These are phyloP conservation scores for Ophioninae sp. DNA, from an alignment of 2,888 invertebrate species.

Conservation along the genomic window DNA sequence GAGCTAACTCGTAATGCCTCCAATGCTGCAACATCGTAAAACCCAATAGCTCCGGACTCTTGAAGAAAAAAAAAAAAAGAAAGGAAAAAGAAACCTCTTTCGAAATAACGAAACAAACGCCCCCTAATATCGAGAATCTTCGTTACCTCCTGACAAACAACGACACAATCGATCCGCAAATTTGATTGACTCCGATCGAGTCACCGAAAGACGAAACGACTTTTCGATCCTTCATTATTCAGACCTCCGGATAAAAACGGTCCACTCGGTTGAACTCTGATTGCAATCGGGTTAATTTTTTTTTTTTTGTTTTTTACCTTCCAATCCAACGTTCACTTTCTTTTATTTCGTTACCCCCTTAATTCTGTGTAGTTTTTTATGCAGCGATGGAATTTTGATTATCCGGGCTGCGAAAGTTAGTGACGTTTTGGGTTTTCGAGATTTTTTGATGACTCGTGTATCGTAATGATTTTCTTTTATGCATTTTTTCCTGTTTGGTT, in stretches of 20 bases:
- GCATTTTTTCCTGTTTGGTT: too few relatives aligned
- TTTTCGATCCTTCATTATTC: constrained; percentile 11
- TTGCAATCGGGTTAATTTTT: neutral
- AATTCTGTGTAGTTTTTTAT: too few relatives aligned
- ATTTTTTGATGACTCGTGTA: too few relatives aligned
- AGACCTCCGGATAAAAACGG: neutral
- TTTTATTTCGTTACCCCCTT: neutral
- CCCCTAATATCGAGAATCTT: constrained; percentile 14
- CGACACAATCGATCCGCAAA: constrained; percentile 26
- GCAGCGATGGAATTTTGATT: too few relatives aligned
- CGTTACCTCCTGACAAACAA: constrained; percentile 29
- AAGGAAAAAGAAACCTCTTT: constrained; percentile 10
- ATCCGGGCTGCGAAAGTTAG: too few relatives aligned
- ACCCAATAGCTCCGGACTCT: neutral
- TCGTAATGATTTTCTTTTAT: too few relatives aligned
- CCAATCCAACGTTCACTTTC: neutral
- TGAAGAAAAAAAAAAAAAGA: too few relatives aligned
- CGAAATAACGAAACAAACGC: constrained; percentile 23
- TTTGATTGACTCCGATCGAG: neutral
- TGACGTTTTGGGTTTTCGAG: too few relatives aligned
- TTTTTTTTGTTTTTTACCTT: neutral
- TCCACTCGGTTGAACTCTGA: neutral
- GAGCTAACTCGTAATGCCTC: neutral
- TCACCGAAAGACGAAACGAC: neutral
- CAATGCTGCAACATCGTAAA: constrained; percentile 15